Percentiles rank a stretch among this genome's conserved stretches.
These are phyloP conservation scores for Etheostoma nigrum DNA, from an alignment of 2,797 vertebrate species.

Conservation along the genomic window DNA sequence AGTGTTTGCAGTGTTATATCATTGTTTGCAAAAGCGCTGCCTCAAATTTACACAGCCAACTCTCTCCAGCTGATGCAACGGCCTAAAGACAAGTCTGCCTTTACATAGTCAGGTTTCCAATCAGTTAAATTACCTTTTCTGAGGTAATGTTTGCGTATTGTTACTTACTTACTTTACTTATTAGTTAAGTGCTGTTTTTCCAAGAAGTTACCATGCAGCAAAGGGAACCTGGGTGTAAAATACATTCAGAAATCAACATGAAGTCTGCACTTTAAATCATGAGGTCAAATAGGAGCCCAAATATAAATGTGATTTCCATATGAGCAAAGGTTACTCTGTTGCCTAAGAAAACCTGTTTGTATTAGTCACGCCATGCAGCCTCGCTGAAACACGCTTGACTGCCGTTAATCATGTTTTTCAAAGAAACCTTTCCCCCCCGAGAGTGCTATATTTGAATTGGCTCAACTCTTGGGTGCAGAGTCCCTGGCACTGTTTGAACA, in stretches of 20 bases:
- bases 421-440: slow-evolving; percentile 72
- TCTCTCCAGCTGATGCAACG: slow-evolving; percentile 56
- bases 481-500: slow-evolving; percentile 68
- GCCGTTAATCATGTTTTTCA: slow-evolving; percentile 77
- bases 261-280: slow-evolving; percentile 12
- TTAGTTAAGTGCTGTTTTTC: background rate
- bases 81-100: slow-evolving; percentile 9
- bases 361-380: slow-evolving; percentile 69
- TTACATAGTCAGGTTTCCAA: slow-evolving; percentile 23
- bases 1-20: slow-evolving; percentile 79
- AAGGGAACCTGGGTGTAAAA: background rate
- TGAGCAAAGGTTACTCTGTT: slow-evolving; percentile 73
- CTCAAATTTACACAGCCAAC: slow-evolving; percentile 66
- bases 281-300: slow-evolving; percentile 32
- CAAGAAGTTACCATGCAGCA: background rate
- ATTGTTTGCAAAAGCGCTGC: slow-evolving; percentile 80
- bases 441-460: slow-evolving; percentile 84
- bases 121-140: background rate
- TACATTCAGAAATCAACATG: slow-evolving; percentile 7
- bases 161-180: background rate
- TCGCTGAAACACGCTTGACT: slow-evolving; percentile 61
- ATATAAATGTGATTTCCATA: slow-evolving; percentile 57
- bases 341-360: slow-evolving; percentile 73
- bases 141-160: background rate
- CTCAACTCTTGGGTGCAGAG: slow-evolving; percentile 70